Conservation (phyloP, 2,113 vertebrate genomes). For the Chamaea fasciata region DNA sequence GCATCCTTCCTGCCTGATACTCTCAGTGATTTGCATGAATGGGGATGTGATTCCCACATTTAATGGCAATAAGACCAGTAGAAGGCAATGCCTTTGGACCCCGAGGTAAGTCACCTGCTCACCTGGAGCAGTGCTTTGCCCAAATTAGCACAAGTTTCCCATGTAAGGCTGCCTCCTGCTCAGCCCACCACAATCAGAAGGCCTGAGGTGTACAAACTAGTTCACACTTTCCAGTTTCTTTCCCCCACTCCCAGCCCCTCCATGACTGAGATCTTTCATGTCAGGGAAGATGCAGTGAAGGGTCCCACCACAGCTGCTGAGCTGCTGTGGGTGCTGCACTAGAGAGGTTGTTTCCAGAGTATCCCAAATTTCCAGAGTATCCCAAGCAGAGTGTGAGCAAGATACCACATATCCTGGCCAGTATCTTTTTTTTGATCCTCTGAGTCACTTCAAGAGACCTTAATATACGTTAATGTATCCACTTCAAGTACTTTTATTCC, state of each 20-base stretch:
- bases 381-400: neutral
- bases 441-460: neutral
- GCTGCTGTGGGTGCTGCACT: neutral
- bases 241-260: neutral
- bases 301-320: neutral
- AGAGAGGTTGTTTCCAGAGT: neutral
- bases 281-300: neutral
- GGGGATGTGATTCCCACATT: neutral
- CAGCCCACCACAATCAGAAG: neutral
- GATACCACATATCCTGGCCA: neutral
- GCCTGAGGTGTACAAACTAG: neutral
- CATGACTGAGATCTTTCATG: neutral
- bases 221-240: neutral
- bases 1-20: neutral
- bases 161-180: neutral
- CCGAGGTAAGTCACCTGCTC: neutral
- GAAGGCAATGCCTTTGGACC: neutral
- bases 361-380: neutral
- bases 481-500: neutral
- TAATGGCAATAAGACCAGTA: neutral
- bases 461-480: neutral
- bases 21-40: neutral
- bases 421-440: neutral
- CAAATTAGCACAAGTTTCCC: neutral
- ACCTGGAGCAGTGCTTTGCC: neutral